Conservation (phyloP, 2,797 vertebrate genomes). For the Urocyon cinereoargenteus region DNA sequence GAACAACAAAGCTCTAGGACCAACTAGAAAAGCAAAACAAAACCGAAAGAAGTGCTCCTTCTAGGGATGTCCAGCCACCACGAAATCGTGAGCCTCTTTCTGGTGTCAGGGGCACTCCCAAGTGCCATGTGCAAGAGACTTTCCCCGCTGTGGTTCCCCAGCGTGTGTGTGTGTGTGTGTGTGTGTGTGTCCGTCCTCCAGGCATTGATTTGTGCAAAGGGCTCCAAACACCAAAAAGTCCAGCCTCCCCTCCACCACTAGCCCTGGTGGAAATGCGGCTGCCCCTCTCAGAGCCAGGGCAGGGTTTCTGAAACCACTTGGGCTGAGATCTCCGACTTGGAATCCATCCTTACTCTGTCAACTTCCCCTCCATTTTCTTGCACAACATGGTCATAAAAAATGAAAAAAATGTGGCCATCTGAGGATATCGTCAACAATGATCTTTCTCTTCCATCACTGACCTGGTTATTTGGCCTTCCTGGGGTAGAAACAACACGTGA, state of each 20-base stretch:
- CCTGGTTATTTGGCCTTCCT: slow-evolving; percentile 31
- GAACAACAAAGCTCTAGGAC: slow-evolving; percentile 50
- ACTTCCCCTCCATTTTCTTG: slow-evolving; percentile 72
- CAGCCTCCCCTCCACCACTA: no score
- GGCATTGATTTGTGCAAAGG: neutral
- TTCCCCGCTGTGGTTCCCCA: neutral
- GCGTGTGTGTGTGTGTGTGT: neutral
- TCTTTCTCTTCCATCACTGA: slow-evolving; percentile 62
- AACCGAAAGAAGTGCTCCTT: slow-evolving; percentile 54
- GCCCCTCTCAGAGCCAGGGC: neutral
- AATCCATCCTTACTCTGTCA: neutral
- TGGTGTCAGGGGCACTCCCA: neutral
- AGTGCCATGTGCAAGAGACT: neutral
- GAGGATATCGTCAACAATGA: slow-evolving; percentile 35
- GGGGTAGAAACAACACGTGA: slow-evolving; percentile 53
- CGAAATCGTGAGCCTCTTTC: neutral
- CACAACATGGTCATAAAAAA: slow-evolving; percentile 68
- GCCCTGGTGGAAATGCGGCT: neutral
- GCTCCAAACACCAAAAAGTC: neutral
- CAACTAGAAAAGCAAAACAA: slow-evolving; percentile 64
- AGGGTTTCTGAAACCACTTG: neutral
- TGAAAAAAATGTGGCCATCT: slow-evolving; percentile 49
- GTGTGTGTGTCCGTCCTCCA: neutral
- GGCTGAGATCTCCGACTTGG: neutral
- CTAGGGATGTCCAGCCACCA: neutral